These are phyloP conservation scores for Sylvilagus bachmani DNA, from an alignment of 2,113 vertebrate genomes.

Conservation along the genomic window DNA sequence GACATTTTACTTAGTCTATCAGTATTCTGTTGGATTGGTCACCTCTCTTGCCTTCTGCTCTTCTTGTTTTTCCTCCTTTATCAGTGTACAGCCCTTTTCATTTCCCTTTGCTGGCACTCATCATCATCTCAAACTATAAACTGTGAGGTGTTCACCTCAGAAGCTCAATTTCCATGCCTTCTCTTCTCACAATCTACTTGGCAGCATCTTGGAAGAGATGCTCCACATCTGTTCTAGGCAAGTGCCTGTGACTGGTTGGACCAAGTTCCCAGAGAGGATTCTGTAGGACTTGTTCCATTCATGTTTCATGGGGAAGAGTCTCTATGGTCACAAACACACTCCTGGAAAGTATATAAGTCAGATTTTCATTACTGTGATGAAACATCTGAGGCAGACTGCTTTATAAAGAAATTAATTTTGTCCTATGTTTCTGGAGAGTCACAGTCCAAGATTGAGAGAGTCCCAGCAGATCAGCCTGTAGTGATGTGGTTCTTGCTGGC, in stretches of 20 bases:
- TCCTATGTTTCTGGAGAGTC: no score
- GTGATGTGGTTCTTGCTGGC: no score
- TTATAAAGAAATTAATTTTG: no score
- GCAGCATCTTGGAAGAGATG: not conserved
- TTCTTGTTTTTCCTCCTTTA: not conserved
- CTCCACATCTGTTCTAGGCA: not conserved
- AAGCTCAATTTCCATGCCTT: not conserved
- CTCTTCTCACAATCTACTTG: not conserved
- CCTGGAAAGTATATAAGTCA: not conserved
- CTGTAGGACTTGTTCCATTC: not conserved
- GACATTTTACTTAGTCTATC: not conserved
- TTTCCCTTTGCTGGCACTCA: not conserved
- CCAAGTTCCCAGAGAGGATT: not conserved
- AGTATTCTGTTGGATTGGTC: not conserved
- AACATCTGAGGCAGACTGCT: no score
- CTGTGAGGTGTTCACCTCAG: not conserved
- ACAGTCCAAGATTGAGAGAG: no score
- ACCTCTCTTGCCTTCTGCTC: not conserved
- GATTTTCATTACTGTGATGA: no score
- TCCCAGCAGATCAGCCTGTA: no score
- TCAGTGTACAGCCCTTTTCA: not conserved
- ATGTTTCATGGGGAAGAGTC: not conserved
- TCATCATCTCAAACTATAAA: not conserved
- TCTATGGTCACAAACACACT: accelerated
- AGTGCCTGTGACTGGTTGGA: not conserved